Base-by-base conservation (phyloP, 2,113 vertebrate genomes). In the Nanorana parkeri region DNA sequence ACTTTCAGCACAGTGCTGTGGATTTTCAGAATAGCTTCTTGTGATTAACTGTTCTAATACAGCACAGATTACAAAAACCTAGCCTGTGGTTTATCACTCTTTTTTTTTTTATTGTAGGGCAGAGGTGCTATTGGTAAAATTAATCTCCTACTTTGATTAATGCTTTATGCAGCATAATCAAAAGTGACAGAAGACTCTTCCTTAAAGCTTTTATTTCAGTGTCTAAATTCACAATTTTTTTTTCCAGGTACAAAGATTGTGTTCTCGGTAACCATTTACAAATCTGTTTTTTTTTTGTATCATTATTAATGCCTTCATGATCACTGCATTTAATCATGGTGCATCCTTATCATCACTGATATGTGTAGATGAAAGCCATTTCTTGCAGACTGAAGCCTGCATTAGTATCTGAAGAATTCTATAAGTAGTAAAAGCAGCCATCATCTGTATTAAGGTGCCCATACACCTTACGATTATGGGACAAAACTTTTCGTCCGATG, bases 21-120 rank as follows among this genome's bases (percentile, higher is more conserved):
- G 80, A 76, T 75, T 67, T 83, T 75, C 72, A 83, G 80, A 83
- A 83, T 83, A 64, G 72, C 80, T 83, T 54, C 71, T 76, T 83
- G 80, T 83, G 80, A 83, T 83, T 83, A 83, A 83, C 71, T 83
- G 80, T 83, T 83, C 80, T 83, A 83, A 83, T 76, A 83, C 80
- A 68, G 72, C 52, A 68, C 80, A 83, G 80, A 83, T 83, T 76
- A 76, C 52, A 83, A 83, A 74, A 63, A 56, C 32, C 54, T n/a
- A 26, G 69, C 69, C 69, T 41, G 26, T 58, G 72, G 61, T 67
- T 76, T 83, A 76, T 76, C 72, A 82, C 55, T 81, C 23, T n/a
- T 69, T 80, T 80, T 47, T 74, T 36, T 69, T 80, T 69, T 51
- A 51, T 80, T 52, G 66, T 60, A 26, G 54, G 63, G 63, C 63